These are phyloP conservation scores for Arrhopalites spinosus DNA, from an alignment of 2,888 invertebrate species.

Conservation along the genomic window DNA sequence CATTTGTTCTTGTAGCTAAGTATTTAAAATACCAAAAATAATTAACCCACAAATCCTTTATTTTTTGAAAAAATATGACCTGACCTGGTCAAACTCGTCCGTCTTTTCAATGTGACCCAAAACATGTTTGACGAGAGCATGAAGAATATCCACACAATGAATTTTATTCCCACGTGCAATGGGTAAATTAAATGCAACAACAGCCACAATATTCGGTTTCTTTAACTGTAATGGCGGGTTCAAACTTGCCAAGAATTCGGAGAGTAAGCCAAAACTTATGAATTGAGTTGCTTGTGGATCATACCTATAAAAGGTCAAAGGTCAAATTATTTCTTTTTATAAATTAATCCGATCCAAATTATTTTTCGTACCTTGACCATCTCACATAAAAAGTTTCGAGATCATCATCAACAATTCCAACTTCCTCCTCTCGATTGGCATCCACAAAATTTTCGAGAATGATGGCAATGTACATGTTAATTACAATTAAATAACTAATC, in stretches of 20 bases:
- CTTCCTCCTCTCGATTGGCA: constrained; percentile 95
- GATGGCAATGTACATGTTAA: constrained; percentile 95
- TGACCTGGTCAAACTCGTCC: constrained; percentile 85
- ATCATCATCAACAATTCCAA: constrained; percentile 95
- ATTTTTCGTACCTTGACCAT: constrained; percentile 83
- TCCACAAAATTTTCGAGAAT: constrained; percentile 96
- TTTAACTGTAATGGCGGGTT: constrained; percentile 92
- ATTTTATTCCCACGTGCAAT: constrained; percentile 94
- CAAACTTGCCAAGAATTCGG: constrained; percentile 92
- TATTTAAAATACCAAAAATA: too few species aligned
- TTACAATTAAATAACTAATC: constrained; percentile 92
- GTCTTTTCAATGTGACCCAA: constrained; percentile 94
- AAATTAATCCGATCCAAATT: too few species aligned
- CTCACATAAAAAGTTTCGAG: constrained; percentile 96
- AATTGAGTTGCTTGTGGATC: constrained; percentile 97
- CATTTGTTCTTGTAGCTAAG: constrained; percentile 66
- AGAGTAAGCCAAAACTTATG: constrained; percentile 88
- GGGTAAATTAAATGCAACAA: constrained; percentile 94
- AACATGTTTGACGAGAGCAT: constrained; percentile 90
- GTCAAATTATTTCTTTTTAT: too few species aligned
- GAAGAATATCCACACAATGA: constrained; percentile 93
- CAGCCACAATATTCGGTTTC: constrained; percentile 92
- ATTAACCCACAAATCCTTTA: too few species aligned
- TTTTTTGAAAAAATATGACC: neutral
- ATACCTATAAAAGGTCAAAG: constrained; percentile 65